Evolutionary conservation across 2,113 vertebrate genomes (phyloP).

Genomic region (Steatornis caripensis): DNA sequence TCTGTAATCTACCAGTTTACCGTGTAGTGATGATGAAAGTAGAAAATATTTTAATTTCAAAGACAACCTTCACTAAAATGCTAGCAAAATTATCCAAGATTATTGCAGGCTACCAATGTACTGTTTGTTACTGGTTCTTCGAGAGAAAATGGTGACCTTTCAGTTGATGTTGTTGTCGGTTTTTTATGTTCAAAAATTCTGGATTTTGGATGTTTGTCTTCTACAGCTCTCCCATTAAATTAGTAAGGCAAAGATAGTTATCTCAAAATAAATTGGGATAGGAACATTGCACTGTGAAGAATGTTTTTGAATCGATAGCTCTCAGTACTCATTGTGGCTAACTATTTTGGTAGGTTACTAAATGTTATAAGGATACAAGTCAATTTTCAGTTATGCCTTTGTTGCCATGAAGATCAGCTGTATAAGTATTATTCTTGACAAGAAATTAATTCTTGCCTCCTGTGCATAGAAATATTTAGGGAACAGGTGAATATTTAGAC

Average conservation of each 20-base stretch:
- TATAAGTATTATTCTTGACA: neutral
- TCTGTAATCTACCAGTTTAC: neutral
- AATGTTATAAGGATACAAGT: neutral
- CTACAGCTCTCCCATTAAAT: neutral
- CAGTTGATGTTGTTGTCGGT: neutral
- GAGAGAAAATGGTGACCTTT: neutral
- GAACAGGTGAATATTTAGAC: neutral
- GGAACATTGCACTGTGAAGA: neutral
- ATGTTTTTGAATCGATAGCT: neutral
- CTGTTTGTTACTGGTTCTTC: neutral
- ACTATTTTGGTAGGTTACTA: neutral
- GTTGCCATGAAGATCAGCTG: neutral
- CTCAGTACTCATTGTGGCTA: neutral
- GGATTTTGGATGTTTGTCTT: neutral
- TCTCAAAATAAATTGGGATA: neutral
- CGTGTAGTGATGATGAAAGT: neutral
- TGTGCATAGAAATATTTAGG: neutral
- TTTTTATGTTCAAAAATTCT: neutral
- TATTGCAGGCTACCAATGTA: neutral
- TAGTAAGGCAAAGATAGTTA: neutral
- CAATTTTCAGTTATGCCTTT: neutral
- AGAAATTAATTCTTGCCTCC: neutral
- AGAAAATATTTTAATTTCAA: neutral
- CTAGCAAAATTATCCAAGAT: neutral
- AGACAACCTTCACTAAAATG: neutral